A percentile compares a stretch with the other conserved stretches of the same genome.
phyloP scores from a whole-genome alignment of 2,113 vertebrate genomes.

The Empidonax traillii region DNA sequence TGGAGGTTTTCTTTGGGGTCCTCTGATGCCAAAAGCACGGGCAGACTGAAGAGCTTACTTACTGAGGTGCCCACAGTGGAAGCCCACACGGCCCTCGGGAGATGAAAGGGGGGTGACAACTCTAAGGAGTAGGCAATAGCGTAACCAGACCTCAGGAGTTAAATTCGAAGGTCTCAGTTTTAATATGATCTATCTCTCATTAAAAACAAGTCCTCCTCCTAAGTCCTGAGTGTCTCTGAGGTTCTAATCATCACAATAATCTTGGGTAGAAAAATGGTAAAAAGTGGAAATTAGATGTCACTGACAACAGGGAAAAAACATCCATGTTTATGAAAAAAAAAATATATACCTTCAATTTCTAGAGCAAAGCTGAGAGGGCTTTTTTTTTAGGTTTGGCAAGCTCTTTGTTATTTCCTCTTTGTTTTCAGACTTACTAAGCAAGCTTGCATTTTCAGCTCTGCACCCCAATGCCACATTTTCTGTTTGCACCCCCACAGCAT shows the following conservation, averaged over 20 bases:
- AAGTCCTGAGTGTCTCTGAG: not conserved
- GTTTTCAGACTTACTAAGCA: not conserved
- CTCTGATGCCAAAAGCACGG: not conserved
- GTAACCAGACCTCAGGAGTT: not conserved
- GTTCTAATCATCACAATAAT: not conserved
- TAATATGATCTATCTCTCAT: not conserved
- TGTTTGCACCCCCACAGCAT: not conserved
- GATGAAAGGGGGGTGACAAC: not conserved
- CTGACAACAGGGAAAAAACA: not conserved
- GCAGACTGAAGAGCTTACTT: not conserved
- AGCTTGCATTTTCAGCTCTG: not conserved
- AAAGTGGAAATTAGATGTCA: not conserved
- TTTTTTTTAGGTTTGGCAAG: not conserved
- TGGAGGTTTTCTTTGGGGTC: not conserved
- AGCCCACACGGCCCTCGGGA: accelerated
- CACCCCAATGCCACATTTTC: not conserved
- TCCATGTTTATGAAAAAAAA: not conserved
- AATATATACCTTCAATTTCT: not conserved
- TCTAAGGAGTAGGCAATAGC: not conserved
- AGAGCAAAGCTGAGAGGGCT: accelerated
- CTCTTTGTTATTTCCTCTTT: not conserved
- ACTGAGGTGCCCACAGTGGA: not conserved
- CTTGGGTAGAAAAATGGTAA: not conserved
- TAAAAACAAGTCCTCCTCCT: not conserved
- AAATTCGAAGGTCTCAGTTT: not conserved